A percentile compares a stretch with the other conserved stretches of the same genome.
Conservation (phyloP, 2,888 invertebrate species). For the Crocallis elinguaria region DNA sequence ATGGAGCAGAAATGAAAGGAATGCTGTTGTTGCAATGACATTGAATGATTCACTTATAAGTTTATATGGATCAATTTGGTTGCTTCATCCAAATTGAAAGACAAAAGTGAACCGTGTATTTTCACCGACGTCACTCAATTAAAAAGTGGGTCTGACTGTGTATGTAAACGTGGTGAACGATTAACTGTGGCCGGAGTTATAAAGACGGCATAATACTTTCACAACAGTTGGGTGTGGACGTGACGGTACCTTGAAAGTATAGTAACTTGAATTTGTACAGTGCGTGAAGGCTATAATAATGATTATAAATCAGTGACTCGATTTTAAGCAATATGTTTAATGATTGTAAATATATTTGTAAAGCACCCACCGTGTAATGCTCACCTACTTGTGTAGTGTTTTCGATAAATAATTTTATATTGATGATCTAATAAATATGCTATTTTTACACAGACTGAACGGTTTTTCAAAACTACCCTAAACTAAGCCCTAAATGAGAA, state of each 20-base stretch:
- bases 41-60: too few species aligned
- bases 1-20: too few species aligned
- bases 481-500: neutral
- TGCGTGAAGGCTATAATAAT: constrained; percentile 6
- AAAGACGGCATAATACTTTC: neutral
- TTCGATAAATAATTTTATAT: neutral
- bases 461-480: neutral
- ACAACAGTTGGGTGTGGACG: neutral
- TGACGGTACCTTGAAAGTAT: neutral
- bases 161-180: too few species aligned
- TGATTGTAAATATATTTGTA: constrained; percentile 49
- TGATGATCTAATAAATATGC: constrained; percentile 1
- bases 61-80: too few species aligned
- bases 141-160: too few species aligned
- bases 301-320: constrained; percentile 4
- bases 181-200: too few species aligned
- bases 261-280: too few species aligned
- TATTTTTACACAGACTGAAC: neutral
- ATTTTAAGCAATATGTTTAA: constrained; percentile 7
- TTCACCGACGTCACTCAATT: too few species aligned
- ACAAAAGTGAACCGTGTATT: too few species aligned
- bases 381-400: constrained; percentile 41
- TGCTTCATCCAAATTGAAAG: too few species aligned
- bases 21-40: too few species aligned
- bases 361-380: constrained; percentile 68